These are phyloP conservation scores for Plecotus auritus DNA, from an alignment of 2,113 vertebrate species.

Conservation along the genomic window DNA sequence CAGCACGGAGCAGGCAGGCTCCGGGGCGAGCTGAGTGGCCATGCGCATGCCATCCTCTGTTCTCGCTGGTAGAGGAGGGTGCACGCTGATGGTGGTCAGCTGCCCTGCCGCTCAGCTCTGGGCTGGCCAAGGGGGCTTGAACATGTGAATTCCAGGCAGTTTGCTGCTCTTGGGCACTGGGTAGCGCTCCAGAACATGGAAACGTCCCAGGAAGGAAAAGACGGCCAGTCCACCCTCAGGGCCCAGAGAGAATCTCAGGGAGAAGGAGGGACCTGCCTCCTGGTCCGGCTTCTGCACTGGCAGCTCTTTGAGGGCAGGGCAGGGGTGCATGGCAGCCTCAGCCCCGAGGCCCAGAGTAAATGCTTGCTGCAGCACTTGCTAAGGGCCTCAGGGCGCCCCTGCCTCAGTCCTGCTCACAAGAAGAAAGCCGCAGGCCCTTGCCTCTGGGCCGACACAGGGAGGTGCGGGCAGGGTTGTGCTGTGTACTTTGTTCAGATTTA, in stretches of 20 bases:
- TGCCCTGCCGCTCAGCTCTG: too few relatives aligned
- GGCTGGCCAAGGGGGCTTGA: too few relatives aligned
- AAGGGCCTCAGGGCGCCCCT: accelerated
- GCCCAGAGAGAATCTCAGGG: not conserved
- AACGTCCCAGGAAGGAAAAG: too few relatives aligned
- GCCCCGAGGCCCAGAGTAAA: accelerated
- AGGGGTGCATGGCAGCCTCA: not conserved
- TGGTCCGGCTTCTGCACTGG: not conserved
- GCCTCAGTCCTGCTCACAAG: not conserved
- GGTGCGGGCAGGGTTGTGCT: not conserved
- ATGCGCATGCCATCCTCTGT: accelerated
- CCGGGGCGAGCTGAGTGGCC: not conserved
- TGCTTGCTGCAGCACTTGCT: not conserved
- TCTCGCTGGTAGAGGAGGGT: not conserved
- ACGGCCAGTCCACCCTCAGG: too few relatives aligned
- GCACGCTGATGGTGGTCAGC: too few relatives aligned
- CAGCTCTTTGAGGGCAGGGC: not conserved
- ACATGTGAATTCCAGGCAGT: not conserved
- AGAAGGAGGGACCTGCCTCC: too few relatives aligned
- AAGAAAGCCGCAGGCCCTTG: not conserved
- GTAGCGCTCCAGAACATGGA: too few relatives aligned
- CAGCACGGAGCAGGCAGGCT: accelerated
- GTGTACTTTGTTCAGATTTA: not conserved
- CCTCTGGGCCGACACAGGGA: not conserved
- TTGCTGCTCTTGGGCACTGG: too few relatives aligned